Evolutionary conservation across 2,888 invertebrate species (phyloP).

Genomic region (Xanthorhoe designata): DNA sequence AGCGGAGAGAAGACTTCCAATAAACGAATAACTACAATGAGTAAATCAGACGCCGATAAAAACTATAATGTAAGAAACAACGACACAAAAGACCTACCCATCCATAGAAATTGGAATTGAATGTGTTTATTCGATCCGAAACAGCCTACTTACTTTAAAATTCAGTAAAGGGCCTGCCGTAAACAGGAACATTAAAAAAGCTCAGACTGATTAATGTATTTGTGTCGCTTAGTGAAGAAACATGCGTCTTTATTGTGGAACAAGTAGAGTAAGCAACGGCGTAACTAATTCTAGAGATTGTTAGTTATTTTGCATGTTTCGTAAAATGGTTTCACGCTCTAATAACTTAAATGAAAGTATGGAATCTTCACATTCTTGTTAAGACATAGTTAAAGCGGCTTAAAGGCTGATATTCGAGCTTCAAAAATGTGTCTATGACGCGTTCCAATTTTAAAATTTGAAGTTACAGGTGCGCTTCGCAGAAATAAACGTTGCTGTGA

Average conservation of each 20-base stretch:
- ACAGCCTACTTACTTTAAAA: conserved; percentile 18
- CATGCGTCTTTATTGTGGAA: conserved; percentile 72
- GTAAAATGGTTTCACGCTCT: conserved; percentile 84
- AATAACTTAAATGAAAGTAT: conserved; percentile 82
- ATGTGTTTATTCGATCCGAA: conserved; percentile 31
- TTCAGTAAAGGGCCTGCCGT: conserved; percentile 28
- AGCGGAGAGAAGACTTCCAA: conserved; percentile 39
- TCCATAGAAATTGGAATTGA: conserved; percentile 30
- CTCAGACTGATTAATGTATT: conserved; percentile 69
- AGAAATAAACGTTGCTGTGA: conserved; percentile 72
- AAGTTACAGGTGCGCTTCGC: conserved; percentile 55
- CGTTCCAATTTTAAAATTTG: conserved; percentile 40
- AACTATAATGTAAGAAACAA: conserved; percentile 24
- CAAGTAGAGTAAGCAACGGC: conserved; percentile 79
- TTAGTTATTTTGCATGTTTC: conserved; percentile 85
- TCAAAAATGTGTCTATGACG: conserved; percentile 33
- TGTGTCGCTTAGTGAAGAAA: conserved; percentile 77
- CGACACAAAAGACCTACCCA: conserved; percentile 26
- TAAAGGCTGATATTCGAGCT: conserved; percentile 31
- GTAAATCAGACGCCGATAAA: conserved; percentile 31
- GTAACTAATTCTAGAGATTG: conserved; percentile 84
- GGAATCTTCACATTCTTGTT: conserved; percentile 59
- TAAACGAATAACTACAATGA: conserved; percentile 30
- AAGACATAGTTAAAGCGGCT: conserved; percentile 23
- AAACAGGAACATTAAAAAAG: conserved; percentile 48